Evolutionary conservation across 2,113 vertebrate genomes (phyloP).

Genomic region (Dromiciops gliroides): DNA sequence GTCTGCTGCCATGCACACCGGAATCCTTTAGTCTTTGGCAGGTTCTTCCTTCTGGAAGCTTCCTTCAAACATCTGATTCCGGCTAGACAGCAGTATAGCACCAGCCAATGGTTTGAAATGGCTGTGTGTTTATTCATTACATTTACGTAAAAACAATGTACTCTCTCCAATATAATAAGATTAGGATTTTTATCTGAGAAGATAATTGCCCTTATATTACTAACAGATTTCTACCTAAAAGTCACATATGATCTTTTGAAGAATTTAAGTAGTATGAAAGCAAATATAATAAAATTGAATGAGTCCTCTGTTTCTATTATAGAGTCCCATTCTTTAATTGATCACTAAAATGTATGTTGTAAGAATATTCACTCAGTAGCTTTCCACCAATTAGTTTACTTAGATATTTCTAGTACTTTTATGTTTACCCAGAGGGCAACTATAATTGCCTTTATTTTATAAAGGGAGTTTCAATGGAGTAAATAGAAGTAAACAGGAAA

Average conservation of each 20-base stretch:
- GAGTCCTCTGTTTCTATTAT: constrained; percentile 31
- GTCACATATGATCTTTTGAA: constrained; percentile 11
- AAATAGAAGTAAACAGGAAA: not conserved
- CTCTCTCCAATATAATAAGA: not conserved
- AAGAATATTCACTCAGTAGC: constrained; percentile 20
- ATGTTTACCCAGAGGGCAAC: not conserved
- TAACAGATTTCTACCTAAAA: not conserved
- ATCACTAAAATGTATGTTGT: constrained; percentile 5
- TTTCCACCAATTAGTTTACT: constrained; percentile 40
- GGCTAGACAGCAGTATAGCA: not conserved
- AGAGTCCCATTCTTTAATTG: constrained; percentile 35
- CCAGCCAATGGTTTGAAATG: not conserved
- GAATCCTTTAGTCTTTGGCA: not conserved
- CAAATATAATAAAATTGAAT: constrained; percentile 13
- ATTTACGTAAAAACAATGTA: not conserved
- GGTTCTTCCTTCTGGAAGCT: not conserved
- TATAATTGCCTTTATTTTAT: constrained; percentile 32
- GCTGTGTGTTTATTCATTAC: not conserved
- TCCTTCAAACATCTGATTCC: not conserved
- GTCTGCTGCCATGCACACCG: not conserved
- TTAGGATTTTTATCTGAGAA: not conserved
- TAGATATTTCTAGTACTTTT: not conserved
- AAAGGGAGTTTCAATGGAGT: not conserved
- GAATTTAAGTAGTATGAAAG: constrained; percentile 24
- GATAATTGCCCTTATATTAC: not conserved